A percentile compares a stretch with the other conserved stretches of the same genome.
phyloP scores from a whole-genome alignment of 2,888 invertebrate species.

The Tribolium freemani region DNA sequence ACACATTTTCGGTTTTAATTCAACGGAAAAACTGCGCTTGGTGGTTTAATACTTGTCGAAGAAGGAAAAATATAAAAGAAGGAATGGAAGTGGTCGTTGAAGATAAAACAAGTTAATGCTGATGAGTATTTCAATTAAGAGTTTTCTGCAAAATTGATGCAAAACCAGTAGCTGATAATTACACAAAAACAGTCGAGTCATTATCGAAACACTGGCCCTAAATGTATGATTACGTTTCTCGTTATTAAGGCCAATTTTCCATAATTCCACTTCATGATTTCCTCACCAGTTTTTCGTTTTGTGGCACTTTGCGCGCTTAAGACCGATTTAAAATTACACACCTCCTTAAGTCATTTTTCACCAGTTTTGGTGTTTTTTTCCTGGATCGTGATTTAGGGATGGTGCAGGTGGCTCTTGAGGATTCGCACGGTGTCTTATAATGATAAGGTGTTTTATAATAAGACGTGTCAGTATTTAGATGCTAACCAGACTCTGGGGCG shows the following conservation, averaged over 20 bases:
- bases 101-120: neutral
- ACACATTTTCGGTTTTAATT: too few species aligned
- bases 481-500: slow-evolving; percentile 51
- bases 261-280: slow-evolving; percentile 11
- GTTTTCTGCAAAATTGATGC: neutral
- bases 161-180: neutral
- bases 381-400: slow-evolving; percentile 13
- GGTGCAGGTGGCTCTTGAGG: slow-evolving; percentile 23
- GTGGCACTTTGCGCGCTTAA: slow-evolving; percentile 1
- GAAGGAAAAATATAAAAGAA: too few species aligned
- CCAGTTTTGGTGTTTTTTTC: neutral
- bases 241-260: slow-evolving; percentile 2
- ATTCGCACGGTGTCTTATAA: slow-evolving; percentile 43
- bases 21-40: too few species aligned
- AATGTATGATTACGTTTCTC: neutral
- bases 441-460: slow-evolving; percentile 47
- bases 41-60: too few species aligned
- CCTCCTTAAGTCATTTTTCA: slow-evolving; percentile 4
- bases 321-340: slow-evolving; percentile 9
- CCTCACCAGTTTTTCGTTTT: neutral
- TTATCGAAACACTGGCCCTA: neutral
- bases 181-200: neutral
- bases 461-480: slow-evolving; percentile 46
- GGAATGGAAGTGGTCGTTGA: neutral
- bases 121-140: neutral